Evolutionary conservation across 1,140 invertebrate species (phyloP).

Genomic region (Drosophila sechellia): DNA sequence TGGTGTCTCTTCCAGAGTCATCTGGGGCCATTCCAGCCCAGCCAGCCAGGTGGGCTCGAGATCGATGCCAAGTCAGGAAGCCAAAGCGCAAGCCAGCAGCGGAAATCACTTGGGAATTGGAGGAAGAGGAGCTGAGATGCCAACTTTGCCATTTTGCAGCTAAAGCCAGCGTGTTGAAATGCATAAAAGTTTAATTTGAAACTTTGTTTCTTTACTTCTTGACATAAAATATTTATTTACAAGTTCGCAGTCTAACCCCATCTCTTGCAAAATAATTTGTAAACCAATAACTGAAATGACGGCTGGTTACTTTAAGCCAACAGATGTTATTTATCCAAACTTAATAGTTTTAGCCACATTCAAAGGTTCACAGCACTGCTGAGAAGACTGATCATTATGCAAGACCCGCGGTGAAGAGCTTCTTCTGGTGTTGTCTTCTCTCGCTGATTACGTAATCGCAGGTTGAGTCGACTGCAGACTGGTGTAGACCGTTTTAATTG

Average conservation of each 20-base stretch:
- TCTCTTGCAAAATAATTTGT: too few relatives aligned
- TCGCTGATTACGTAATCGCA: constrained; percentile 68
- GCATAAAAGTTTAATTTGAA: background rate
- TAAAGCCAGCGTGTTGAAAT: background rate
- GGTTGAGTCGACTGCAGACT: constrained; percentile 20
- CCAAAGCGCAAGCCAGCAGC: constrained; percentile 58
- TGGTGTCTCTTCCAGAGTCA: constrained; percentile 12
- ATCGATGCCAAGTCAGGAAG: constrained; percentile 69
- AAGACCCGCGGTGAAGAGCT: constrained; percentile 51
- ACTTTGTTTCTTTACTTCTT: too few relatives aligned
- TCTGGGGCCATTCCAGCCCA: constrained; percentile 39
- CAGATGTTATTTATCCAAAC: too few relatives aligned
- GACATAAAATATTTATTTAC: too few relatives aligned
- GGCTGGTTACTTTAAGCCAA: too few relatives aligned
- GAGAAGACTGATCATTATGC: constrained; percentile 68
- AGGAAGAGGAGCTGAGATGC: constrained; percentile 11
- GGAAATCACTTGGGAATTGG: constrained; percentile 64
- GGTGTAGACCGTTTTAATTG: constrained; percentile 76
- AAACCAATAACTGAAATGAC: too few relatives aligned
- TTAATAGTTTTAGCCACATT: background rate
- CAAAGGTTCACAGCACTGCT: constrained; percentile 8
- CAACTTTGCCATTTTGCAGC: background rate
- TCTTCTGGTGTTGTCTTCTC: constrained; percentile 44
- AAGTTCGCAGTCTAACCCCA: too few relatives aligned
- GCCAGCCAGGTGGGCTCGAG: constrained; percentile 58